Evolutionary conservation across 1,140 invertebrate genomes (phyloP).

Genomic region (Nixonia krombeini): DNA sequence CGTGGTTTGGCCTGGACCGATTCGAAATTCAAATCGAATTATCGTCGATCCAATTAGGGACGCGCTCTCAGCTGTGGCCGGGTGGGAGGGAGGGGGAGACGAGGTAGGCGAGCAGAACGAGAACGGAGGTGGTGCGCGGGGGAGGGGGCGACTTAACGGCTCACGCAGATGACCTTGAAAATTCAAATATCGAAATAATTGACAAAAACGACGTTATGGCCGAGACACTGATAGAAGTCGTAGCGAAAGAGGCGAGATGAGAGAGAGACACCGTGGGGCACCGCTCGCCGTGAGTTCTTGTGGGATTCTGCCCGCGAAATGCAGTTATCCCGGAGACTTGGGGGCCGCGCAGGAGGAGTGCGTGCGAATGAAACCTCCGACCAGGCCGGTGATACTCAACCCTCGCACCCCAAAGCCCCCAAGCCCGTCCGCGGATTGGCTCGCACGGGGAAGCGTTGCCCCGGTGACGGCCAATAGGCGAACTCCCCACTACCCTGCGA

Average conservation of each 20-base stretch:
- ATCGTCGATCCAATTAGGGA: slow-evolving; percentile 63
- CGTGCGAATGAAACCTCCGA: slow-evolving; percentile 31
- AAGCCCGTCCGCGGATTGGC: slow-evolving; percentile 50
- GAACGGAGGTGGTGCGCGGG: slow-evolving; percentile 10
- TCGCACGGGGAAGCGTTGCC: slow-evolving; percentile 54
- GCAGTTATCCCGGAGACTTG: slow-evolving; percentile 67
- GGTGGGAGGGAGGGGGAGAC: slow-evolving; percentile 7
- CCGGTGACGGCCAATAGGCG: slow-evolving; percentile 59
- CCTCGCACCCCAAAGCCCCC: slow-evolving; percentile 1
- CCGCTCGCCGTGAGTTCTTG: slow-evolving; percentile 69
- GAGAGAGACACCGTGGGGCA: slow-evolving; percentile 49
- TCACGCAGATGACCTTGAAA: slow-evolving; percentile 55
- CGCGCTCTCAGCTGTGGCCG: slow-evolving; percentile 17
- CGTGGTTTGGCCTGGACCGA: slow-evolving; percentile 38
- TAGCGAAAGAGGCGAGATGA: slow-evolving; percentile 27
- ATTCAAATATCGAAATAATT: slow-evolving; percentile 65
- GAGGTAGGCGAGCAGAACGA: slow-evolving; percentile 6
- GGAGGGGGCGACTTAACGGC: slow-evolving; percentile 10
- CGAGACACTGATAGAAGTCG: slow-evolving; percentile 34
- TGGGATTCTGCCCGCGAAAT: slow-evolving; percentile 71
- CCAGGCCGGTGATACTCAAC: slow-evolving; percentile 8
- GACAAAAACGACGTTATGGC: slow-evolving; percentile 49
- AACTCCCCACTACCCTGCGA: slow-evolving; percentile 20
- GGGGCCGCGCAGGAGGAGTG: slow-evolving; percentile 46
- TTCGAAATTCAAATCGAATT: slow-evolving; percentile 67